Percentiles rank a stretch among this genome's conserved stretches.
These are phyloP conservation scores for Oceanodroma tethys DNA, from an alignment of 2,113 vertebrate genomes.

Conservation along the genomic window DNA sequence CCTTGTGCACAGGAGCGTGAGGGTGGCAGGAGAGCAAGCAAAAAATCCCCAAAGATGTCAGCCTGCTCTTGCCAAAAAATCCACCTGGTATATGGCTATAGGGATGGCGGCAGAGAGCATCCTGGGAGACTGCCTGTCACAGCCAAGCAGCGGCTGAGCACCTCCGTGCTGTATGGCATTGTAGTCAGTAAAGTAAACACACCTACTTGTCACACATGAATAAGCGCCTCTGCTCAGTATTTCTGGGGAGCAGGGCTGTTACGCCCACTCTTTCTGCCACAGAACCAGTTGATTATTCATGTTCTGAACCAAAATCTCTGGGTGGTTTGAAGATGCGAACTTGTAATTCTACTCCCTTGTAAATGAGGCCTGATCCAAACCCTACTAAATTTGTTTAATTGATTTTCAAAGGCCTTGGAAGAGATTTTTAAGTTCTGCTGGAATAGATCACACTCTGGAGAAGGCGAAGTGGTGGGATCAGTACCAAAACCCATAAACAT, in stretches of 20 bases:
- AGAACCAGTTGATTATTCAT: neutral
- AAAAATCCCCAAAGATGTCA: neutral
- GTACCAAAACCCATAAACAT: neutral
- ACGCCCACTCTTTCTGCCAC: neutral
- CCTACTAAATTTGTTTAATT: neutral
- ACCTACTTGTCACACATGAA: neutral
- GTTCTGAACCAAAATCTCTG: neutral
- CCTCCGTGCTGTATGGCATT: neutral
- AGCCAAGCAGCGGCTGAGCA: neutral
- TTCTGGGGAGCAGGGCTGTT: neutral
- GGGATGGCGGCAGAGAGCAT: fast-evolving
- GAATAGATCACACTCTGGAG: neutral
- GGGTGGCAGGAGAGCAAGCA: neutral
- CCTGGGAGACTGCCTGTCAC: neutral
- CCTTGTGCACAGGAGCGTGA: neutral
- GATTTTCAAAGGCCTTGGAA: neutral
- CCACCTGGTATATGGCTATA: neutral
- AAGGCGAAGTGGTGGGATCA: neutral
- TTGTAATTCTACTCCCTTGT: neutral
- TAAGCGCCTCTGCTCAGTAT: neutral
- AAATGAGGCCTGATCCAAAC: neutral
- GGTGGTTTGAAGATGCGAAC: neutral
- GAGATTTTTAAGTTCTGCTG: neutral
- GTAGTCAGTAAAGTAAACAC: neutral
- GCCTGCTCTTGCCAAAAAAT: neutral